Base-by-base conservation (phyloP, 2,888 invertebrate species). In the Margaritifera margaritifera region DNA sequence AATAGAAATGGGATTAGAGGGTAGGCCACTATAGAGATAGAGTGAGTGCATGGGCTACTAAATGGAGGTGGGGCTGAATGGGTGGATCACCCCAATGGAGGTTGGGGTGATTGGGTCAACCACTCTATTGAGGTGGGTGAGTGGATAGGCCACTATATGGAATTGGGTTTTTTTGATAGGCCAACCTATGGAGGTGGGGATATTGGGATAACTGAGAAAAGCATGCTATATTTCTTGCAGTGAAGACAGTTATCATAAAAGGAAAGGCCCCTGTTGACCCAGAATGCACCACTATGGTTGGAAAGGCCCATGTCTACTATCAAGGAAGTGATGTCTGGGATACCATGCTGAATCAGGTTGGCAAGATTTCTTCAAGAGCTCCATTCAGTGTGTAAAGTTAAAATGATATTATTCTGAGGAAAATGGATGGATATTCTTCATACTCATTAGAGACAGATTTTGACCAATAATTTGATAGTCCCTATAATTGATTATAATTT, bases 281-380 rank as follows among this genome's bases (percentile, higher is more conserved):
- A 1, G 87, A 88, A 64, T 90, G 90, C 74, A 55, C 63, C 6
- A 69, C 78, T 18, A 79, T 89, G 69, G 75, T 85, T 1, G 78
- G 78, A 20, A 85, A 79, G 25, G 85, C 88, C 50, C 89, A 88
- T 70, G 90, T 91, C 1, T 89, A 82, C 76, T 81, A 72, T 61
- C 88, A 90, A 74, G 88, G 87, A 5, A 83, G 86, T 50, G 85
- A 85, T 67, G 77, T 91, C 51, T 91, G 90, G 83, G 90, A 91
- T 80, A 90, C 86, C 67, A 91, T 91, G 90, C 86, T 92, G 20
- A 91, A 91, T 74, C 90, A 90, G 88, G 90, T 90, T 66, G 25
- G 64, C 51, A 19, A 20, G 42, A 42, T 15, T 8, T 42, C 42
- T 42, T 42, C 11, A 42, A 42, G 42, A 42, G 42, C 55, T 5